Evolutionary conservation across 2,797 vertebrate species (phyloP).

Genomic region (Pseudotriccus pelzelni): DNA sequence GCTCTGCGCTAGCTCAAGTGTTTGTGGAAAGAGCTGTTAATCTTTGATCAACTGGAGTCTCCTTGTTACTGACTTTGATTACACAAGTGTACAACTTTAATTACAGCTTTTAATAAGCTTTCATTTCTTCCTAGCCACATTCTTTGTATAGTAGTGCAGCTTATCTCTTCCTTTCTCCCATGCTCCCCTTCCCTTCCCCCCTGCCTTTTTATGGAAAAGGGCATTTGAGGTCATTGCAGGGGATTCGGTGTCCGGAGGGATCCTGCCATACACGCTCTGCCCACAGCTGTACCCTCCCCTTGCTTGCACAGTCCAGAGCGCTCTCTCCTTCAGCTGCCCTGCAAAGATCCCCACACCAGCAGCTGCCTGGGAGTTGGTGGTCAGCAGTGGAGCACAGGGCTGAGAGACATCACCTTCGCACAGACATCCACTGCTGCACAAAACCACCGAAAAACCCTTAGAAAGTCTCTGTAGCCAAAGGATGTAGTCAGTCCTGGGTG

Average conservation of each 20-base stretch:
- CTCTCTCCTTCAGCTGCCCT: background rate
- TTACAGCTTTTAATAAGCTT: constrained; percentile 73
- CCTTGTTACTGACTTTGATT: constrained; percentile 74
- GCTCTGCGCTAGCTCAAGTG: background rate
- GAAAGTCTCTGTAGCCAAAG: background rate
- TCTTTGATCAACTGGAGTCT: constrained; percentile 61
- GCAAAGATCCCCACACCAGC: background rate
- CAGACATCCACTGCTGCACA: accelerated
- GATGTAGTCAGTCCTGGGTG: background rate
- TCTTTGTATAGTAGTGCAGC: constrained; percentile 45
- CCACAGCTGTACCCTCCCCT: background rate
- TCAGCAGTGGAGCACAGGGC: background rate
- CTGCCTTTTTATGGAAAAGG: background rate
- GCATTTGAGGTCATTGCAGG: background rate
- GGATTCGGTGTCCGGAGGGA: background rate
- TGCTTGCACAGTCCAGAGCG: background rate
- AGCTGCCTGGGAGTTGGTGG: background rate
- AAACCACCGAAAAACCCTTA: background rate
- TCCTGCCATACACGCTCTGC: background rate
- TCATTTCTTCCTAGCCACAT: constrained; percentile 52
- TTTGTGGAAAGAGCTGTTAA: constrained; percentile 55
- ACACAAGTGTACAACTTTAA: constrained; percentile 69
- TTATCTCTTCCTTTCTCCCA: constrained; percentile 36
- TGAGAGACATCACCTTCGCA: background rate
- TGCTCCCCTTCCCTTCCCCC: background rate